These are phyloP conservation scores for Poeciliopsis infans DNA, from an alignment of 2,797 vertebrate genomes.

Conservation along the genomic window DNA sequence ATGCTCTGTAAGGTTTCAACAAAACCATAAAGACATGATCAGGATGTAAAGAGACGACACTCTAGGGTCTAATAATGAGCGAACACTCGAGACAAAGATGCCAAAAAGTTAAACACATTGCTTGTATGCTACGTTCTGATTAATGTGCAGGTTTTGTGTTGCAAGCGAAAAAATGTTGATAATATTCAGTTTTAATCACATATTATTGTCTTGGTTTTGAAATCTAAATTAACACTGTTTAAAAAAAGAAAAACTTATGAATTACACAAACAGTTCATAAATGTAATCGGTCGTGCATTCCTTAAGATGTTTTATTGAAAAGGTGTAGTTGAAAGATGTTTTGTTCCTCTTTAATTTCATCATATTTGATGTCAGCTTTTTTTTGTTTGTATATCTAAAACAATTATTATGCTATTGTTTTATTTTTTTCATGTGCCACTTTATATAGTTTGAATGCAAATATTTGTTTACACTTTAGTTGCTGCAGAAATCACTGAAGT, in stretches of 20 bases:
- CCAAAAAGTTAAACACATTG: neutral
- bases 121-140: neutral
- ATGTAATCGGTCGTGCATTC: neutral
- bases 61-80: neutral
- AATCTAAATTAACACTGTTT: neutral
- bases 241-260: neutral
- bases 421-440: neutral
- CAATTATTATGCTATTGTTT: neutral
- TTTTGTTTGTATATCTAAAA: neutral
- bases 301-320: neutral
- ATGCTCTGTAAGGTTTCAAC: neutral
- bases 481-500: neutral
- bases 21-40: neutral
- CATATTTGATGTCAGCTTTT: neutral
- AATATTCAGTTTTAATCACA: neutral
- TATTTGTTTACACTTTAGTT: neutral
- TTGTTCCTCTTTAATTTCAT: neutral
- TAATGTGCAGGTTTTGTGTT: neutral
- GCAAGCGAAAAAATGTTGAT: neutral
- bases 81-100: neutral
- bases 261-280: neutral
- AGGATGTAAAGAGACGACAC: neutral
- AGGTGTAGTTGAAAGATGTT: neutral
- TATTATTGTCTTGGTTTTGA: neutral
- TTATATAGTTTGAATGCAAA: neutral